Percentiles rank a stretch among this genome's conserved stretches.
These are phyloP conservation scores for Acrocera orbiculus DNA, from an alignment of 2,888 invertebrate genomes.

Conservation along the genomic window DNA sequence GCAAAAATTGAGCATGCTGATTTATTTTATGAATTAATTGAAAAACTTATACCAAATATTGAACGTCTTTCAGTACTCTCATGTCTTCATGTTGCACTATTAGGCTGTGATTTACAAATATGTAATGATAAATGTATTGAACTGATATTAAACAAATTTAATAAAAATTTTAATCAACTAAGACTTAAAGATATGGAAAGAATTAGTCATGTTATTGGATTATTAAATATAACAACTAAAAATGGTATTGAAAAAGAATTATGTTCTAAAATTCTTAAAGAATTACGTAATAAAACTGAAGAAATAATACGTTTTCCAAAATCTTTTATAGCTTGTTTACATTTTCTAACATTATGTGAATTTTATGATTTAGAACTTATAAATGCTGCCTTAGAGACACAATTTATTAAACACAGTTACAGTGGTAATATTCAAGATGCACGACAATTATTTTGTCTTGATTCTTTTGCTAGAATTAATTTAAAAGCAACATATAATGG, in stretches of 20 bases:
- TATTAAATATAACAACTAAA: constrained; percentile 40
- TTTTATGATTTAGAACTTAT: constrained; percentile 43
- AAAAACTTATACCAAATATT: constrained; percentile 36
- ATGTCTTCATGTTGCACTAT: constrained; percentile 46
- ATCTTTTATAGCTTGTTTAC: constrained; percentile 40
- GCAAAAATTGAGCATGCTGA: constrained; percentile 29
- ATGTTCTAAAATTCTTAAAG: constrained; percentile 28
- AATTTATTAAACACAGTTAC: constrained; percentile 39
- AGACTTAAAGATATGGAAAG: constrained; percentile 63
- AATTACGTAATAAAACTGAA: constrained; percentile 35
- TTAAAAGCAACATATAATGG: constrained; percentile 33
- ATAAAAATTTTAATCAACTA: constrained; percentile 30
- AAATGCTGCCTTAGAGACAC: constrained; percentile 35
- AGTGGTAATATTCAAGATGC: constrained; percentile 33
- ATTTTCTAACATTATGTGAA: constrained; percentile 39
- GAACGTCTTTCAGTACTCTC: constrained; percentile 41
- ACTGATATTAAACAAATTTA: constrained; percentile 36
- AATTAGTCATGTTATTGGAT: constrained; percentile 40
- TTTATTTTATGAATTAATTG: constrained; percentile 35
- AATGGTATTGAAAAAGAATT: constrained; percentile 33
- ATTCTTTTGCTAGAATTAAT: constrained; percentile 34
- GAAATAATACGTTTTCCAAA: constrained; percentile 43
- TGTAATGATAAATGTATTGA: constrained; percentile 33
- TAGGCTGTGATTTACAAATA: constrained; percentile 37
- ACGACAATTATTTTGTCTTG: constrained; percentile 44